Base-by-base conservation (phyloP, 2,797 vertebrate species). In the Ctenosaura bakeri region DNA sequence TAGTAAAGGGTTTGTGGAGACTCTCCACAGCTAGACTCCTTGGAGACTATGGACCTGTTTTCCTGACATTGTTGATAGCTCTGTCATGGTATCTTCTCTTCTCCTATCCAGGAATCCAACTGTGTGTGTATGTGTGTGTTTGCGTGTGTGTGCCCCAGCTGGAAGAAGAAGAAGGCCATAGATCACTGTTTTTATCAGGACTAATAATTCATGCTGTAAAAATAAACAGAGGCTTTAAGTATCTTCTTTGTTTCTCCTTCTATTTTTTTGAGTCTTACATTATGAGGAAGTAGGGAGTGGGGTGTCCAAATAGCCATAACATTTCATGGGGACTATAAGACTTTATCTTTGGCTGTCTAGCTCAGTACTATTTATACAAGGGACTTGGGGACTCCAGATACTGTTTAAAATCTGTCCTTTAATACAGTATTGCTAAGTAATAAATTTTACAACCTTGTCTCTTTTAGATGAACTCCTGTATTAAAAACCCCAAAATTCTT, bases 401-500 rank as follows among this genome's bases (percentile, higher is more conserved):
- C 6, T 76, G 38, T 9, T 42, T 46, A 3, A 46, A 46, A 46
- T 46, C 42, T 46, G 29, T 35, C 2, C 7, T 83, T 46, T 50
- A 38, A 24, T 69, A 69, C 3, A 59, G 26, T 64, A 24, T 80
- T 32, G 50, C 29, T 24, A 20, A 73, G 18, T 38, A 80, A 59
- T 90, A 7, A 26, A 46, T 95, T 80, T 91, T 76, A 93, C 52
- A 90, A 1, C 64, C 92, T 46, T 83, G 5, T 90, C 42, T 94
- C 88, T 94, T 91, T 91, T 93, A 99, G 99, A 99, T 99, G 99
- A 99, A 99, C 94, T 96, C 98, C 3, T 98, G 97, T 95, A 98
- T 99, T 96, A 99, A 99, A 97, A 99, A 98, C 95, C 99, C 99
- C 82, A 99, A 99, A 97, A 98, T 99, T 90, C 98, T 99, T 96